Evolutionary conservation across 2,888 invertebrate species (phyloP), one percentile per base, ranked within the genome.

Genomic region (Liodrosophila aerea): DNA sequence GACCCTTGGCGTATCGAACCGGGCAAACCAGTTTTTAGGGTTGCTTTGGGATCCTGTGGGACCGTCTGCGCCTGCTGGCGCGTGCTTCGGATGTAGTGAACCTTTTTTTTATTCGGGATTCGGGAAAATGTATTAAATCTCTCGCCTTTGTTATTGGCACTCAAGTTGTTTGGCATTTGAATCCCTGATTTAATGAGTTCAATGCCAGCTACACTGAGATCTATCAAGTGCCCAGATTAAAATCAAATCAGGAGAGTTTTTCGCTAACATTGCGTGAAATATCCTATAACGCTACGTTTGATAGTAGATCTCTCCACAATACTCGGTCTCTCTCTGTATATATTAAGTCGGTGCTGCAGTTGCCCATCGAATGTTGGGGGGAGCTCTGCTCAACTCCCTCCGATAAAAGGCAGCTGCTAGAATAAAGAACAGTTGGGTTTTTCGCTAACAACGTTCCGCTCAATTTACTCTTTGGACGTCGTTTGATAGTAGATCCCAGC

Each of bases 31-130:
- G 80, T 76, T 76, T 36, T 75, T 69, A 57, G 78, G 75, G 76
- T 71, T 71, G 73, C 50, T 67, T 27, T 51, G 47, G 44, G 64
- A 71, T 71, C 66, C 59, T 54, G 70, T 15, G 31, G 30, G 36
- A 52, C 59, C 60, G 72, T 76, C 78, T n/a, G n/a, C n/a, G n/a
- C n/a, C n/a, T n/a, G n/a, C n/a, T 83, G 83, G 73, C 76, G 80
- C 83, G 83, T 76, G 76, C 83, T 78, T 50, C 44, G 40, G 11
- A 43, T 34, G 45, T 9, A n/a, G 18, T 4, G 46, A 75, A 56
- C 74, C 51, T 62, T 68, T 53, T 33, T 31, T 16, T 30, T 30
- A 1, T 16, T 27, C 13, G 31, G 7, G 11, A 7, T 39, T 12
- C 12, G 11, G 29, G 29, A 12, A 13, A 16, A 29, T 53, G 18